Conservation (phyloP, 2,113 vertebrate species). For the Rynchops niger region DNA sequence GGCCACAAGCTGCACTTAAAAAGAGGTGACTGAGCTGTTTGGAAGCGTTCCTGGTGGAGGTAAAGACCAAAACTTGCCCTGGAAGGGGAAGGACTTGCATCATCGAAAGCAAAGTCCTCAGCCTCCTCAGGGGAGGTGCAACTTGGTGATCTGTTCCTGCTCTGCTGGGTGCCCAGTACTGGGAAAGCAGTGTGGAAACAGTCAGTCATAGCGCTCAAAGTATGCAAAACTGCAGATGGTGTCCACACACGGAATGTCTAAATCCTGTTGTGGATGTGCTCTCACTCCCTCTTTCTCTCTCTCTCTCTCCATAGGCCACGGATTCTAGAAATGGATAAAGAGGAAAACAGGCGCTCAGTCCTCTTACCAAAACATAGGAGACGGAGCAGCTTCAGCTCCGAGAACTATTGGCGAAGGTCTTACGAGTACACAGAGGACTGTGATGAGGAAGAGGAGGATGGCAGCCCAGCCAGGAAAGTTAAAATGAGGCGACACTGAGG, state of each 20-base stretch:
- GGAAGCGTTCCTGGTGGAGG: neutral
- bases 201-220: fast-evolving
- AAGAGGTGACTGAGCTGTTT: neutral
- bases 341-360: slow-evolving; percentile 91
- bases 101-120: neutral
- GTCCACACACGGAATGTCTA: fast-evolving
- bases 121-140: neutral
- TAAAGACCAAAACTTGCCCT: neutral
- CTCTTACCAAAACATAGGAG: slow-evolving; percentile 82
- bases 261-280: fast-evolving
- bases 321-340: slow-evolving; percentile 98
- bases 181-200: neutral
- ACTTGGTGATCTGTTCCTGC: neutral
- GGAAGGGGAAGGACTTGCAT: neutral
- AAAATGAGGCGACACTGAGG: slow-evolving; percentile 96
- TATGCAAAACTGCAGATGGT: neutral
- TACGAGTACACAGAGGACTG: slow-evolving; percentile 77
- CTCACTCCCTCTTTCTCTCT: neutral
- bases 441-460: slow-evolving; percentile 71
- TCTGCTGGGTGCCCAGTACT: neutral
- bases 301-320: slow-evolving; percentile 80
- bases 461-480: slow-evolving; percentile 87
- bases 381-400: slow-evolving; percentile 82
- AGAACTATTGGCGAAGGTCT: slow-evolving; percentile 89
- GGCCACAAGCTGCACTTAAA: neutral